Conservation (phyloP, 2,797 vertebrate species). For the Pipistrellus pygmaeus region DNA sequence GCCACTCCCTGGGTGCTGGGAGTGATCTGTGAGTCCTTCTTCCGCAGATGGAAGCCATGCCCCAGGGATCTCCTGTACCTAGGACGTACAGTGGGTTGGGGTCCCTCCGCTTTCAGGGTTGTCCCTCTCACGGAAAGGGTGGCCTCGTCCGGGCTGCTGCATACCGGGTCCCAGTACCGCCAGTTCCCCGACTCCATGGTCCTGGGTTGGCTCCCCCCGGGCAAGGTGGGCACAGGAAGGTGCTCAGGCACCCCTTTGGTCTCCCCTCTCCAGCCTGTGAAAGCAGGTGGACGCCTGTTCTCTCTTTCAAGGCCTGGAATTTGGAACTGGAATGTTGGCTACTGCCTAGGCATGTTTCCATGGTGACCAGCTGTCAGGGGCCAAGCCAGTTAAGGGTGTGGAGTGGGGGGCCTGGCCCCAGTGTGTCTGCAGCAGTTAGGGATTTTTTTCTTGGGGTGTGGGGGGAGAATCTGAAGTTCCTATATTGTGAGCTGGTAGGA, state of each 20-base stretch:
- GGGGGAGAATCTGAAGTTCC: background rate
- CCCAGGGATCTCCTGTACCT: background rate
- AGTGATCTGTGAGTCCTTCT: background rate
- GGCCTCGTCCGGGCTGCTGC: background rate
- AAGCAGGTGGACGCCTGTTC: background rate
- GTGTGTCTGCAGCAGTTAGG: background rate
- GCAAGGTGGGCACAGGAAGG: background rate
- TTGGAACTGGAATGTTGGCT: background rate
- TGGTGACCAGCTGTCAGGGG: background rate
- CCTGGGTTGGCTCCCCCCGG: background rate
- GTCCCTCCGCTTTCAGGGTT: background rate
- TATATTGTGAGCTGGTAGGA: background rate
- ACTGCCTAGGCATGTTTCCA: background rate
- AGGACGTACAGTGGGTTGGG: rapidly evolving
- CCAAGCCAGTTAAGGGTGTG: background rate
- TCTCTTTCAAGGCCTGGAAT: background rate
- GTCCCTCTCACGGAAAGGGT: background rate
- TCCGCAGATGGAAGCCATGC: background rate
- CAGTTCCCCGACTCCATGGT: background rate
- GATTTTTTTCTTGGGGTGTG: background rate
- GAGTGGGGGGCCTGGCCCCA: background rate
- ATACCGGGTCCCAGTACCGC: background rate
- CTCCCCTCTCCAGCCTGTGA: background rate
- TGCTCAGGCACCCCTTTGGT: background rate
- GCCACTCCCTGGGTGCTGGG: background rate